Conservation (phyloP, 92 coral and sea anemone species). For the Epizoanthus scotinus region DNA sequence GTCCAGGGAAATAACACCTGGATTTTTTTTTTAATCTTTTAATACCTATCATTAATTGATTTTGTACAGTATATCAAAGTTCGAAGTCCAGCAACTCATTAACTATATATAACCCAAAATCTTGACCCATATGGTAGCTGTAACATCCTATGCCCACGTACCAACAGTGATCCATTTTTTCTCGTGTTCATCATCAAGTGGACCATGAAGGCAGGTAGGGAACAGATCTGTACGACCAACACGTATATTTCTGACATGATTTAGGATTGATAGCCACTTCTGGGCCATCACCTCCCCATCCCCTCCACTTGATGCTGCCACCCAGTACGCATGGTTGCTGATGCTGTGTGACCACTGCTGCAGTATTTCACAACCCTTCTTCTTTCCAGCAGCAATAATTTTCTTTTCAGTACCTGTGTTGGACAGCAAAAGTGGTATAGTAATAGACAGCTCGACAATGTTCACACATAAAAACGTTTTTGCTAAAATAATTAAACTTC, state of each 20-base stretch:
- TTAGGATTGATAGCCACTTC: slow-evolving; percentile 14
- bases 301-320: slow-evolving; percentile 9
- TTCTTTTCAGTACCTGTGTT: not conserved
- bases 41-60: too few relatives aligned
- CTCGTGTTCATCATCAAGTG: not conserved
- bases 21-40: too few relatives aligned
- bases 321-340: slow-evolving; percentile 41
- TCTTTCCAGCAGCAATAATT: slow-evolving; percentile 12
- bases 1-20: too few relatives aligned
- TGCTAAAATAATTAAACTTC: too few relatives aligned
- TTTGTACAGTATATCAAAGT: too few relatives aligned
- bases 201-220: not conserved
- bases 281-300: slow-evolving; percentile 7
- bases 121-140: not conserved
- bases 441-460: too few relatives aligned
- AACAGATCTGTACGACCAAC: not conserved
- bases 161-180: slow-evolving; percentile 17
- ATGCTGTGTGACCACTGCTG: slow-evolving; percentile 23
- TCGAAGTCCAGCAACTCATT: not conserved
- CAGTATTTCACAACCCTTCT: slow-evolving; percentile 22
- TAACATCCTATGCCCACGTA: not conserved
- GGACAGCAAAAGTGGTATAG: not conserved
- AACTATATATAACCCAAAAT: too few relatives aligned
- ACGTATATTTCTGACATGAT: slow-evolving; percentile 1
- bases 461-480: too few relatives aligned